Evolutionary conservation across 2,888 invertebrate species (phyloP), one percentile per base, ranked within the genome.

Genomic region (Phrixothrix hirtus): DNA sequence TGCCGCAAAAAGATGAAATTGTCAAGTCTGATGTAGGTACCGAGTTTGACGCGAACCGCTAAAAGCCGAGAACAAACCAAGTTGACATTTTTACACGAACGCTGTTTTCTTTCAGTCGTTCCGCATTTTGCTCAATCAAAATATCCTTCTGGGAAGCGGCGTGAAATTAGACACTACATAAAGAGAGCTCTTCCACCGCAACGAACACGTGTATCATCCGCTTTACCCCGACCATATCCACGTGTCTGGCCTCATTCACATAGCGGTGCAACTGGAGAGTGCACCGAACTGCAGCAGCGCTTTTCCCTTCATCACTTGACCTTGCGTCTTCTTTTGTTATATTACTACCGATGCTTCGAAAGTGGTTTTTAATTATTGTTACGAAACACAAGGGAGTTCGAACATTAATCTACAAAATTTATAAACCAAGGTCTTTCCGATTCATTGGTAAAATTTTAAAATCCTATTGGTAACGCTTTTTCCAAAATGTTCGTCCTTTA

Each of bases 181-280:
- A 51, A 45, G 39, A 35, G 25, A 13, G 11, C 11, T 32, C 25
- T 52, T 39, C 29, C 35, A 35, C 32, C 1, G 36, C 27, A 26
- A 13, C 31, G 30, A 41, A 52, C 52, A 52, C 52, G 52, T 52
- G 52, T 34, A 34, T 34, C 49, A 29, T 35, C 36, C 38, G 41
- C 36, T 37, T 31, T 38, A 25, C 29, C 47, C 39, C 26, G 26
- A 21, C 12, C 14, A 10, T 9, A 14, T 38, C 13, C 36, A 46
- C 45, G 45, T 46, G 48, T 48, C 16, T 48, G 52, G 41, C 52
- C 52, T 46, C 52, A 42, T 52, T 52, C 52, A 41, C 46, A 41
- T 21, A 46, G 38, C 31, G 45, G 41, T 42, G 45, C 52, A 39
- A n/a, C 17, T 16, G 14, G 32, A 16, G 31, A 47, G 48, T 41